Base-by-base conservation (phyloP, 2,888 invertebrate genomes). In the Salticus scenicus region DNA sequence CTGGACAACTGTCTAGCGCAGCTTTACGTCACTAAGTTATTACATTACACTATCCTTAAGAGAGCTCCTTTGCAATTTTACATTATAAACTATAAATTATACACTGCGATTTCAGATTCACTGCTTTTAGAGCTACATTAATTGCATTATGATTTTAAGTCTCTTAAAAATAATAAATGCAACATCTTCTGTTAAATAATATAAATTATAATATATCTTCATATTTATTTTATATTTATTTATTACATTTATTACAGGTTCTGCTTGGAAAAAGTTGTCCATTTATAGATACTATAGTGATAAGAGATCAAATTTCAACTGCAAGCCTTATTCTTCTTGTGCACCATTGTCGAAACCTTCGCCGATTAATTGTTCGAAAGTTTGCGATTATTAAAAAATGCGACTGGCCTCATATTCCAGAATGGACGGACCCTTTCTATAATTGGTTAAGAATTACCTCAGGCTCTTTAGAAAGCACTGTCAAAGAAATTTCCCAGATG, bases 321-420 rank as follows among this genome's bases (percentile, higher is more conserved):
- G 93, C 94, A 0, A 96, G 96, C 0, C 92, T 95, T 20, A 91
- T 96, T 63, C 92, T 96, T 17, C 92, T 96, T 64, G 95, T 94
- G 0, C 92, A 92, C 69, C 93, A 94, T 0, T 94, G 94, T 0
- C 93, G 93, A 89, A 93, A 93, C 88, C 91, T 96, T 77, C 92
- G 92, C 27, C 92, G 92, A 76, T 91, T 96, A 1, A 92, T 94
- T 88, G 93, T 96, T 0, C 92, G 96, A 64, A 93, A 94, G 71
- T 95, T 95, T 90, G 95, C 94, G 0, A 93, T 96, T 12, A 93
- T 96, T 93, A 94, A 90, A 86, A 89, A 90, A 87, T 90, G 90
- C 89, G 88, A 88, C 63, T 96, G 95, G 95, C 93, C 94, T 0
- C 92, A 92, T 81, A 93, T 93, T 89, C 92, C 93, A 0, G 93